A percentile compares a stretch with the other conserved stretches of the same genome.
Conservation (phyloP, 2,888 invertebrate species). For the Drosophila rubida region DNA sequence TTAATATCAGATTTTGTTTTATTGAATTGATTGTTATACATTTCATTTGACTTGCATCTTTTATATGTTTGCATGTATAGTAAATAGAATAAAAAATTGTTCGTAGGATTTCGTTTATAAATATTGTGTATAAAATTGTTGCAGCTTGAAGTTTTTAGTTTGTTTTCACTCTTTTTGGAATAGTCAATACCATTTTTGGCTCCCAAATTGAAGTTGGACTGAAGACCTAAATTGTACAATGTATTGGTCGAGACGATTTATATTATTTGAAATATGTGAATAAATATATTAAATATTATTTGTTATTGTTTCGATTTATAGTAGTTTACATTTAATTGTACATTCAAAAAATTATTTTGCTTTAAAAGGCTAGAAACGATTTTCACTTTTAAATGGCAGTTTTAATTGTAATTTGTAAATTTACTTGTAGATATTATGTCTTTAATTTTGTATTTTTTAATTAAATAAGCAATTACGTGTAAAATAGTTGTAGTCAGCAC, state of each 20-base stretch:
- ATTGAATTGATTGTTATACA: slow-evolving; percentile 51
- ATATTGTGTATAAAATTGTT: slow-evolving; percentile 31
- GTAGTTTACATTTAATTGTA: neutral
- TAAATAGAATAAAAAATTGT: slow-evolving; percentile 35
- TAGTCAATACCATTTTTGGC: slow-evolving; percentile 27
- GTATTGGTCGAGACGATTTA: slow-evolving; percentile 38
- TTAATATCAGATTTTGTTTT: slow-evolving; percentile 27
- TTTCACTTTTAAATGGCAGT: slow-evolving; percentile 67
- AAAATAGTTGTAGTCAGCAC: slow-evolving; percentile 60
- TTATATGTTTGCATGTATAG: slow-evolving; percentile 3
- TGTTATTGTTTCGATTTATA: slow-evolving; percentile 6
- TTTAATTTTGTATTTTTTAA: slow-evolving; percentile 15
- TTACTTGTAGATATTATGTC: slow-evolving; percentile 9
- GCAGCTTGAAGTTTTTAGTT: slow-evolving; percentile 10
- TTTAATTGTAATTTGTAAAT: slow-evolving; percentile 40
- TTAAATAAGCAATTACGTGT: slow-evolving; percentile 60
- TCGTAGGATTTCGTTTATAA: slow-evolving; percentile 19
- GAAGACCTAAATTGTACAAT: slow-evolving; percentile 34
- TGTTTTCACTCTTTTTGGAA: slow-evolving; percentile 2
- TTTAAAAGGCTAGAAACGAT: slow-evolving; percentile 15
- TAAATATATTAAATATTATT: slow-evolving; percentile 11
- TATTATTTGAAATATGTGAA: slow-evolving; percentile 19
- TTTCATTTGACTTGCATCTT: slow-evolving; percentile 32
- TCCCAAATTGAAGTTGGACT: slow-evolving; percentile 50
- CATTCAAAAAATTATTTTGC: neutral